These are phyloP conservation scores for Hydrolagus affinis DNA, from an alignment of 2,113 vertebrate species.

Conservation along the genomic window DNA sequence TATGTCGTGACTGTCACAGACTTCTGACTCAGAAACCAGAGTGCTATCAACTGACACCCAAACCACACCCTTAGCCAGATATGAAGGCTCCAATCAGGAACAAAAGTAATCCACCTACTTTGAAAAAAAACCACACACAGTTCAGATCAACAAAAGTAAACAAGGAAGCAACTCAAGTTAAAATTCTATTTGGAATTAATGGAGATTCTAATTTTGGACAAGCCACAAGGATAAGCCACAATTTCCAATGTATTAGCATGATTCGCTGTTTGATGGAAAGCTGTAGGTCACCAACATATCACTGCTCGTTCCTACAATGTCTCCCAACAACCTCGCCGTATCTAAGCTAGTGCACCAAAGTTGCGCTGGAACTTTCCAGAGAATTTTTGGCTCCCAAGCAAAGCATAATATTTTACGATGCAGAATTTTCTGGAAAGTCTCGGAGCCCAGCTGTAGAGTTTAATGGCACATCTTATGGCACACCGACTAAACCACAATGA, in stretches of 20 bases:
- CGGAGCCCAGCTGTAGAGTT: not conserved
- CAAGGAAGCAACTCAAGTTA: no score
- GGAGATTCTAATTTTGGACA: not conserved
- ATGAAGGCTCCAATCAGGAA: no score
- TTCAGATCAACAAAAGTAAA: no score
- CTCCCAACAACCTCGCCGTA: not conserved
- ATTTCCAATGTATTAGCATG: not conserved
- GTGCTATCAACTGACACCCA: no score
- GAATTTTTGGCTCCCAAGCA: not conserved
- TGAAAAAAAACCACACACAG: no score
- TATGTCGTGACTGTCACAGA: no score
- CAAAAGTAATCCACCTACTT: no score
- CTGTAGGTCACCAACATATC: not conserved
- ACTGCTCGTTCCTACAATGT: not conserved
- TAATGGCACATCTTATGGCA: not conserved
- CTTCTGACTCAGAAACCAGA: no score
- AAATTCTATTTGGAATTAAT: no score
- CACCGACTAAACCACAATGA: not conserved
- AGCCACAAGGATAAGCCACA: not conserved
- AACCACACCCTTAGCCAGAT: no score
- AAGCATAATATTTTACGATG: not conserved
- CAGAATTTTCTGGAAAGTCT: slow-evolving; percentile 17
- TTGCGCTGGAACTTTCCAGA: not conserved
- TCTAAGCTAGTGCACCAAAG: no score
- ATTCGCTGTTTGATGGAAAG: not conserved